Base-by-base conservation (phyloP, 35 echinoderm and acorn worm genomes). In the Nesometra sesokonis region DNA sequence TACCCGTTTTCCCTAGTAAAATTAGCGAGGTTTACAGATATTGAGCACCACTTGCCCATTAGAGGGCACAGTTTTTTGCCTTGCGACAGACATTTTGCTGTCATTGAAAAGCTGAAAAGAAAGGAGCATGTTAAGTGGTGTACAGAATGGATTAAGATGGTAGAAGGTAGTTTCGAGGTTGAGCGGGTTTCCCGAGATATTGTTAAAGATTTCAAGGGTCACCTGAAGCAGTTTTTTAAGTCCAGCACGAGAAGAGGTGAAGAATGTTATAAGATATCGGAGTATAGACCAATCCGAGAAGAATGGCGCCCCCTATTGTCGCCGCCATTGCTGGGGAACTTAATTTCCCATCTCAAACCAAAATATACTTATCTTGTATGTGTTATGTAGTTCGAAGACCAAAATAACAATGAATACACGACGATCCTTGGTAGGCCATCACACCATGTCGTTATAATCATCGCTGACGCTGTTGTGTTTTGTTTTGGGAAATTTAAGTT, bases 31-130 rank as follows among this genome's bases (percentile, higher is more conserved):
- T 43, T 43, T 43, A 43, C 4, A 7, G 82, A 84, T 36, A 17
- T 84, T 2, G 17, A 82, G 3, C 77, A 88, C 38, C 87, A 88
- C 46, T 33, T 88, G 27, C 87, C 87, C 4, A 81, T 88, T 30
- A 80, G 78, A 80, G 87, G 86, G 5, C 87, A 88, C 47, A 81
- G 35, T 31, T 88, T 88, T 27, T 37, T 88, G 7, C 87, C 87
- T 81, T 88, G 87, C 47, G 87, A 88, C 39, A 17, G 37, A 0
- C 87, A 88, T 29, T 88, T 88, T 82, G 78, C 87, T 0, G 57
- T 32, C 29, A 52, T 81, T 39, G 87, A 88, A 39, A 32, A 30
- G 3, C 35, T 80, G 36, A 88, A 81, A 81, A 15, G 87, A 27
- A 82, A 40, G 31, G 86, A 87, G 38, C 17, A 15, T 19, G 46